phyloP scores from a whole-genome alignment of 2,888 invertebrate genomes.

The Brachynemurus nebulosus region DNA sequence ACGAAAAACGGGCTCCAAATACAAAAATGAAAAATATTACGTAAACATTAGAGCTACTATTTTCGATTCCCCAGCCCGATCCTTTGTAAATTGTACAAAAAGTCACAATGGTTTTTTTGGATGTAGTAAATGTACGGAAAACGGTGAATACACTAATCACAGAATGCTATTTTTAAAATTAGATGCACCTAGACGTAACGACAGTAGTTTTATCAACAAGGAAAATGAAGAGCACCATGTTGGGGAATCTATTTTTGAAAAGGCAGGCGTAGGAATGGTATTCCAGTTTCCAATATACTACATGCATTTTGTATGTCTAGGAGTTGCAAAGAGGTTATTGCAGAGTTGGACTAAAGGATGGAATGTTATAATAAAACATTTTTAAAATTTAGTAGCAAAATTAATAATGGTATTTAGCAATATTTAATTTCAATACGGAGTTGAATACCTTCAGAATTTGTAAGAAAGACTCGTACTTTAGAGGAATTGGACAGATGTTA shows the following conservation, averaged over 20 bases:
- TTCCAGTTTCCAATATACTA: slow-evolving; percentile 19
- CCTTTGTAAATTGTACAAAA: background rate
- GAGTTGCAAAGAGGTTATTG: slow-evolving; percentile 19
- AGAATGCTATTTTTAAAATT: slow-evolving; percentile 17
- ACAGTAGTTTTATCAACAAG: slow-evolving; percentile 16
- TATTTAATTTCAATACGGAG: slow-evolving; percentile 4
- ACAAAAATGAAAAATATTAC: background rate
- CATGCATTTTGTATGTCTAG: slow-evolving; percentile 20
- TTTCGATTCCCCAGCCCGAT: background rate
- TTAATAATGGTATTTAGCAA: slow-evolving; percentile 7
- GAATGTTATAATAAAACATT: slow-evolving; percentile 4
- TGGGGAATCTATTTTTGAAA: slow-evolving; percentile 15
- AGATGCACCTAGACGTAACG: slow-evolving; percentile 16
- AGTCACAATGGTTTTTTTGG: slow-evolving; percentile 18
- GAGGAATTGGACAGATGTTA: slow-evolving; percentile 18
- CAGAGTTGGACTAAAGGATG: slow-evolving; percentile 15
- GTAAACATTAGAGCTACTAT: background rate
- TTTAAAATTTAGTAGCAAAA: slow-evolving; percentile 1
- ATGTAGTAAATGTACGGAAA: slow-evolving; percentile 19
- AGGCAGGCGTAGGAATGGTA: slow-evolving; percentile 18
- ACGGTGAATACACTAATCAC: slow-evolving; percentile 17
- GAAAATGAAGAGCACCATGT: slow-evolving; percentile 19
- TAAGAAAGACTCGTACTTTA: slow-evolving; percentile 18
- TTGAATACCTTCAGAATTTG: slow-evolving; percentile 20
- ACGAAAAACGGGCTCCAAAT: background rate